phyloP scores from a whole-genome alignment of 2,113 vertebrate genomes.

The Ptychochromis oligacanthus region DNA sequence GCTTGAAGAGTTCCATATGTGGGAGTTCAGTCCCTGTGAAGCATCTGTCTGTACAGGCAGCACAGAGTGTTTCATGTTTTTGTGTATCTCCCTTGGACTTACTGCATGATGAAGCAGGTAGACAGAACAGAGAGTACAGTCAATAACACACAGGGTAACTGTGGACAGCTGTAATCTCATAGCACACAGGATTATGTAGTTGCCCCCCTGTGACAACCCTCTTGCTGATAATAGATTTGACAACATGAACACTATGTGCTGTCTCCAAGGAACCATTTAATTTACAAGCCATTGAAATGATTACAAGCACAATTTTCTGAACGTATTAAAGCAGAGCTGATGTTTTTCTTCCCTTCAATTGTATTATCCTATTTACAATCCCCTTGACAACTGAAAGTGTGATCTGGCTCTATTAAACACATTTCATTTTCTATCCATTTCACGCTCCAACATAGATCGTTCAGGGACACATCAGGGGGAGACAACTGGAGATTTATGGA shows the following conservation, averaged over 20 bases:
- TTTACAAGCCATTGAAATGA: conserved; percentile 41
- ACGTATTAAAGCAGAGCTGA: conserved; percentile 33
- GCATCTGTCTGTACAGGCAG: conserved; percentile 19
- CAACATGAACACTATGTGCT: conserved; percentile 42
- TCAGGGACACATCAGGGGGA: not conserved
- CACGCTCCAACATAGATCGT: not conserved
- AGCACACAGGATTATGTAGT: conserved; percentile 16
- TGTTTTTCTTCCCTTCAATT: conserved; percentile 2
- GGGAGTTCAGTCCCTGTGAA: not conserved
- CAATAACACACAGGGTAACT: not conserved
- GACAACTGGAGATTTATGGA: not conserved
- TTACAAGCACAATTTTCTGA: conserved; percentile 47
- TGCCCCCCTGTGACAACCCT: conserved; percentile 4
- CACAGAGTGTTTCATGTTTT: not conserved
- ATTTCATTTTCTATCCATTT: conserved; percentile 15
- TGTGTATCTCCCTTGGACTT: conserved; percentile 13
- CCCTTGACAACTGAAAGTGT: conserved; percentile 30
- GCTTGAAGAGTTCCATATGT: not conserved
- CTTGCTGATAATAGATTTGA: conserved; percentile 40
- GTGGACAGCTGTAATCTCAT: conserved; percentile 15
- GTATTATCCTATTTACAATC: conserved; percentile 31
- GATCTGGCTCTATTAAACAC: conserved; percentile 34
- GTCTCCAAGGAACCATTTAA: conserved; percentile 57
- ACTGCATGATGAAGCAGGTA: conserved; percentile 16
- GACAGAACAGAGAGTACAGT: not conserved